phyloP scores from a whole-genome alignment of 2,113 vertebrate species.

The Anarhynchus alexandrinus region DNA sequence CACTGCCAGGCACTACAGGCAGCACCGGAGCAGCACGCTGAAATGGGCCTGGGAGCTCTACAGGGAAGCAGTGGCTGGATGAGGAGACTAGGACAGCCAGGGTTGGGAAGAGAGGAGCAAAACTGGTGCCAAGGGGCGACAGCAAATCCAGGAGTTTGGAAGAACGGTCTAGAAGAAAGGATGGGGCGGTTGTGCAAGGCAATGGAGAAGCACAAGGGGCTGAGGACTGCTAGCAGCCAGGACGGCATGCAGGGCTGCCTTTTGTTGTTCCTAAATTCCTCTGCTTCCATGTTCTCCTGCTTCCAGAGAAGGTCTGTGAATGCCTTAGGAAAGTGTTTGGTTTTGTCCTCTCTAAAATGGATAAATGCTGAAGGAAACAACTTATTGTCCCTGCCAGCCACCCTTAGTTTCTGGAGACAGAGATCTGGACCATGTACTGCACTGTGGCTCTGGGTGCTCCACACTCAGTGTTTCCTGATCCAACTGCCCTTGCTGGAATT shows the following conservation, averaged over 20 bases:
- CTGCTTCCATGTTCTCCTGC: background rate
- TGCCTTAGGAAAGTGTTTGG: background rate
- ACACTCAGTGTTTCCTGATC: background rate
- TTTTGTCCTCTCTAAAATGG: background rate
- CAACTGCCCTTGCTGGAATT: background rate
- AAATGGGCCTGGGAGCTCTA: background rate
- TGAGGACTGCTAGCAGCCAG: background rate
- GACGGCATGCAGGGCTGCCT: background rate
- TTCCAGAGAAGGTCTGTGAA: background rate
- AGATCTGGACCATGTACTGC: background rate
- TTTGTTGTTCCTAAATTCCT: background rate
- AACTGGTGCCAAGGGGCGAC: accelerated
- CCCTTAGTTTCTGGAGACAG: background rate
- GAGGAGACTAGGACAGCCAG: background rate
- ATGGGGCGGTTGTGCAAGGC: background rate
- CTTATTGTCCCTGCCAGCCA: background rate
- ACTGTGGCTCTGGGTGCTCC: background rate
- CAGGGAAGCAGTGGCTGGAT: background rate
- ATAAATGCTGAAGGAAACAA: background rate
- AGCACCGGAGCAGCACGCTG: background rate
- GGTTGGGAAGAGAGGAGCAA: background rate
- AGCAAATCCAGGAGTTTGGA: background rate
- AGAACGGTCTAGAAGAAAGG: background rate
- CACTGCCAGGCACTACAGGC: background rate
- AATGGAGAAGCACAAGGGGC: background rate